phyloP scores from a whole-genome alignment of 1,140 invertebrate genomes.

The Steinernema feltiae region DNA sequence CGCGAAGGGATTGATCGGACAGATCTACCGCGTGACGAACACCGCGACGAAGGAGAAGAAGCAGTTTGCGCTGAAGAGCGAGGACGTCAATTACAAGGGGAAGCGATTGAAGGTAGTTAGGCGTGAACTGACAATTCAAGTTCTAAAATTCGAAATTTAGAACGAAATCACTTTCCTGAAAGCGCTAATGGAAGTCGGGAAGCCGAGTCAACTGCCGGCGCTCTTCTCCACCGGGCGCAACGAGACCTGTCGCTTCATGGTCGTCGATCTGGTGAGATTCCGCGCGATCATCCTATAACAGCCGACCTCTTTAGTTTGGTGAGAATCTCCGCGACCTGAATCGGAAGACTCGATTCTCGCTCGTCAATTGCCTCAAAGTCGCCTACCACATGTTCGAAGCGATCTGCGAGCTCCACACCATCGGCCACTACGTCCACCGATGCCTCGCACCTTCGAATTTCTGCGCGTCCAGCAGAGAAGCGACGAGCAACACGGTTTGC shows the following conservation, averaged over 20 bases:
- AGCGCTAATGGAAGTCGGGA: not conserved
- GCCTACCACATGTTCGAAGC: constrained; percentile 4
- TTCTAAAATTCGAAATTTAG: not conserved
- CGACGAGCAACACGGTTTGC: not conserved
- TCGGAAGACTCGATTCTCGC: not conserved
- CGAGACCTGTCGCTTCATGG: constrained; percentile 2
- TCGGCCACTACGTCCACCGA: constrained; percentile 4
- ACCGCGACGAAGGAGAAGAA: not conserved
- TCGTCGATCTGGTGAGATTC: not conserved
- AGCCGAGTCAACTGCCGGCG: not conserved
- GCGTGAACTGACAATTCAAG: not conserved
- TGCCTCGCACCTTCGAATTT: not conserved
- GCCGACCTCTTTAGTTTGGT: not conserved
- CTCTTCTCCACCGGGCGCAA: not conserved
- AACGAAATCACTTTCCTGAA: constrained; percentile 3
- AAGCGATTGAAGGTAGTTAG: not conserved
- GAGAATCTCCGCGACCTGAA: not conserved
- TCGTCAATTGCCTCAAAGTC: not conserved
- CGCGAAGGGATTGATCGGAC: not conserved
- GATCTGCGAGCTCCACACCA: not conserved
- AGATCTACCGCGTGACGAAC: not conserved
- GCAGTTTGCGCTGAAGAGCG: not conserved
- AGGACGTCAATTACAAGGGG: not conserved
- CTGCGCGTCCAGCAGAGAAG: not conserved
- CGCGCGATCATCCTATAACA: not conserved